Evolutionary conservation across 2,797 vertebrate genomes (phyloP), one percentile per base, ranked within the genome.

Genomic region (Pseudochromis fuscus): DNA sequence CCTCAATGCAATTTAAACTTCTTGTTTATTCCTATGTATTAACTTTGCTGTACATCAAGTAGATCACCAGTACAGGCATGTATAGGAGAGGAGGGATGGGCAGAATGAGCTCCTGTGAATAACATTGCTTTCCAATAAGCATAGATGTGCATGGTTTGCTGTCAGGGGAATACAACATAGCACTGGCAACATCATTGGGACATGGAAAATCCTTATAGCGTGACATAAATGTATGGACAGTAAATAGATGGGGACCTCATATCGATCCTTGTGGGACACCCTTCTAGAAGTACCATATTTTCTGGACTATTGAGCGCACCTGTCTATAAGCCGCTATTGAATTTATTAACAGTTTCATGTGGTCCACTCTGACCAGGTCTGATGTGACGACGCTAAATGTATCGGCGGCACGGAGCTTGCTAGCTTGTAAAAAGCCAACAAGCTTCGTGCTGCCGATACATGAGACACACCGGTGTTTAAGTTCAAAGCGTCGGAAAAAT

Each of bases 181-280:
- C 16, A 59, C 27, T 5, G 1, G 21, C 50, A 44, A 4, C 27
- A 45, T 51, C 2, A 31, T 31, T 31, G 30, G n/a, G n/a, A n/a
- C n/a, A n/a, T 51, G 5, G 27, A 35, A 38, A 48, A 8, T 5
- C 4, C 7, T 1, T 30, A n/a, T 33, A 8, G 30, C 8, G 8
- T 5, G 8, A 21, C 12, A 4, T 28, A 21, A 7, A 44, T 44
- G 38, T 9, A 9, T 25, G 9, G 42, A 38, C 3, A 51, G n/a
- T 35, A 38, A 57, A 53, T 5, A 49, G 3, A 67, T 5, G 6
- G 7, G 27, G 44, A 42, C 7, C 38, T 11, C 21, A 31, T 45
- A 64, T 16, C 13, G 5, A 55, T 40, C 42, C 42, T 11, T 68
- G 55, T 64, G 58, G 57, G 23, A 23, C 30, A 21, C 28, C 8